Evolutionary conservation across 2,888 invertebrate genomes (phyloP).

Genomic region (Drosophila peninsularis): DNA sequence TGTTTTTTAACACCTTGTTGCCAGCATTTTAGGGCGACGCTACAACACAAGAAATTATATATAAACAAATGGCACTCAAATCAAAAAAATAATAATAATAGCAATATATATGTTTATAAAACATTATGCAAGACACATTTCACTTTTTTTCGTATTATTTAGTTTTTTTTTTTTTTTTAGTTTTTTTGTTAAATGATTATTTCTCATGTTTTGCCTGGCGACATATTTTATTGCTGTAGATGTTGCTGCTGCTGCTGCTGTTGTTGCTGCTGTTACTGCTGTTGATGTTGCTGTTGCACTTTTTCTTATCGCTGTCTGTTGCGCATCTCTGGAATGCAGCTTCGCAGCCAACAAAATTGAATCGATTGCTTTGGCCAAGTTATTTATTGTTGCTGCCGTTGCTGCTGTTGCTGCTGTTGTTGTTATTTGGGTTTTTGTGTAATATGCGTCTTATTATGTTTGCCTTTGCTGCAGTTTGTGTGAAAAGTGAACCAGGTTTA

Average conservation of each 20-base stretch:
- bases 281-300: conserved; percentile 55
- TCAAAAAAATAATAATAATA: conserved; percentile 7
- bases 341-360: conserved; percentile 52
- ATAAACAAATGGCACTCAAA: conserved; percentile 27
- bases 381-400: conserved; percentile 52
- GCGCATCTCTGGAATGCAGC: conserved; percentile 76
- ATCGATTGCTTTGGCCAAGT: conserved; percentile 74
- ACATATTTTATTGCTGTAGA: conserved; percentile 20
- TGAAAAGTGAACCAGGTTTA: conserved; percentile 79
- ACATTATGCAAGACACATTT: conserved; percentile 53
- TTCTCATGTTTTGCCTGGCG: conserved; percentile 40
- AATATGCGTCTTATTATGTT: conserved; percentile 72
- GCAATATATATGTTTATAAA: conserved; percentile 2
- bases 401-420: conserved; percentile 52
- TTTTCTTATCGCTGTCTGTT: conserved; percentile 62
- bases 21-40: conserved; percentile 57
- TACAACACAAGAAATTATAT: conserved; percentile 24
- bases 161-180: conserved; percentile 25
- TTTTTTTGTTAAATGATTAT: conserved; percentile 36
- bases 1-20: conserved; percentile 65
- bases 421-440: conserved; percentile 75
- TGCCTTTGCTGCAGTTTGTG: conserved; percentile 56
- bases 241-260: conserved; percentile 35
- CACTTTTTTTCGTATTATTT: conserved; percentile 42
- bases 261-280: too few relatives aligned